These are phyloP conservation scores for Muscicapa comitata DNA, from an alignment of 2,797 vertebrate genomes.

Conservation along the genomic window DNA sequence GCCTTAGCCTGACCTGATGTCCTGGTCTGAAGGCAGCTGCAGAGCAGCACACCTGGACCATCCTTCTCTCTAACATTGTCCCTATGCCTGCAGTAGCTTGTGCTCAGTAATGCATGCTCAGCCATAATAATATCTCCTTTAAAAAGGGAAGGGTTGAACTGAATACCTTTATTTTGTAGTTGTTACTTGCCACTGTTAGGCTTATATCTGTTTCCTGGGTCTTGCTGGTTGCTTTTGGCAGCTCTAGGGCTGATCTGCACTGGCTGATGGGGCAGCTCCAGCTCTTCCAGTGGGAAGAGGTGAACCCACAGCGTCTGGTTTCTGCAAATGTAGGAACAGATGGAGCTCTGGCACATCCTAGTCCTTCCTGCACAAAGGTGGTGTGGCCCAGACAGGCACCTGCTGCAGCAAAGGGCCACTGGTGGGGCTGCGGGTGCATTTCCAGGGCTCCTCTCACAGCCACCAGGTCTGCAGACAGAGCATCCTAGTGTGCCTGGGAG, in stretches of 20 bases:
- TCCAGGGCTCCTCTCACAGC: neutral
- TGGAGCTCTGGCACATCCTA: neutral
- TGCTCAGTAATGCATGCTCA: neutral
- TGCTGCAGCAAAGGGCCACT: accelerated
- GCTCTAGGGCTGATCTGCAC: neutral
- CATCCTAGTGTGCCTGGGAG: neutral
- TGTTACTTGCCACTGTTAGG: neutral
- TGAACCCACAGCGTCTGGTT: neutral
- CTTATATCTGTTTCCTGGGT: neutral
- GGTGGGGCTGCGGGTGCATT: neutral
- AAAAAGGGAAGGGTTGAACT: neutral
- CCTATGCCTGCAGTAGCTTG: neutral
- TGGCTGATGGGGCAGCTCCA: neutral
- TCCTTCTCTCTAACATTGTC: neutral
- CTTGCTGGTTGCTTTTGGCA: neutral
- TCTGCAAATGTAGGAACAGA: neutral
- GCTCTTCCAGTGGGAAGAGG: neutral
- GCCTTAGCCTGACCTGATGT: neutral
- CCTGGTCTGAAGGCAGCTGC: neutral
- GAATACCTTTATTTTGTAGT: neutral
- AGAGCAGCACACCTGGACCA: neutral
- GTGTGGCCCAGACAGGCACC: neutral
- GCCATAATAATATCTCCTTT: neutral
- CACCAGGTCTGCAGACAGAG: neutral
- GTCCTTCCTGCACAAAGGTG: too few species aligned